Conservation (phyloP, 2,797 vertebrate species). For the Lycodopsis pacificus region DNA sequence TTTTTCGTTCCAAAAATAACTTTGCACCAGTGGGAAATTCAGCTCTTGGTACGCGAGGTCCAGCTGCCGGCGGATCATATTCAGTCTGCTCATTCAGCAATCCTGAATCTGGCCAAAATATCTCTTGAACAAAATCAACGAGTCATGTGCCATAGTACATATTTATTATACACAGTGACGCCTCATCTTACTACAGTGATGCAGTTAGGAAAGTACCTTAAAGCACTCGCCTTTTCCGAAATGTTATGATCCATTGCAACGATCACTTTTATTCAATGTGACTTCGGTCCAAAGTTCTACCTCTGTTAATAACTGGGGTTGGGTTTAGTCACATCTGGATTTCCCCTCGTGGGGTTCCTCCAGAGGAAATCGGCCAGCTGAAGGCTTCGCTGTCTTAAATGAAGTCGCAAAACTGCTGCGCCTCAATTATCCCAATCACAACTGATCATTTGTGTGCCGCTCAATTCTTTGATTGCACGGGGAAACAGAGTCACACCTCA, state of each 20-base stretch:
- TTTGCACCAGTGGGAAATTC: constrained; percentile 34
- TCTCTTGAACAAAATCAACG: not conserved
- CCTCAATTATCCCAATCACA: constrained; percentile 53
- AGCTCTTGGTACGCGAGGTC: constrained; percentile 7
- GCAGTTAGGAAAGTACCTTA: constrained; percentile 29
- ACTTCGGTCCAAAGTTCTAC: constrained; percentile 21
- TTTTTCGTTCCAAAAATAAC: constrained; percentile 42
- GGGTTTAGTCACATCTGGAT: constrained; percentile 53
- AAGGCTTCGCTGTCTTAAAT: constrained; percentile 50
- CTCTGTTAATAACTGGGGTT: constrained; percentile 23
- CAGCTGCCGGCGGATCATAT: constrained; percentile 14
- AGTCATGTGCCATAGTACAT: constrained; percentile 2
- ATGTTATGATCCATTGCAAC: constrained; percentile 19
- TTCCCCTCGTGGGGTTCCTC: constrained; percentile 54
- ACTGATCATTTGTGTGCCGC: constrained; percentile 55
- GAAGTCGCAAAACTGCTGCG: constrained; percentile 49
- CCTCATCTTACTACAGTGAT: not conserved
- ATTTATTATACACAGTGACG: constrained; percentile 15
- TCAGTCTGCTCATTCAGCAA: constrained; percentile 2
- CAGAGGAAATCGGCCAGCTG: constrained; percentile 45
- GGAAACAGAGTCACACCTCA: constrained; percentile 44
- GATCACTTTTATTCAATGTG: constrained; percentile 5
- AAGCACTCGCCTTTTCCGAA: constrained; percentile 2
- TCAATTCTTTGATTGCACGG: constrained; percentile 24
- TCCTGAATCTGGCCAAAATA: not conserved